Base-by-base conservation (phyloP, 2,113 vertebrate genomes). In the Menidia beryllina region DNA sequence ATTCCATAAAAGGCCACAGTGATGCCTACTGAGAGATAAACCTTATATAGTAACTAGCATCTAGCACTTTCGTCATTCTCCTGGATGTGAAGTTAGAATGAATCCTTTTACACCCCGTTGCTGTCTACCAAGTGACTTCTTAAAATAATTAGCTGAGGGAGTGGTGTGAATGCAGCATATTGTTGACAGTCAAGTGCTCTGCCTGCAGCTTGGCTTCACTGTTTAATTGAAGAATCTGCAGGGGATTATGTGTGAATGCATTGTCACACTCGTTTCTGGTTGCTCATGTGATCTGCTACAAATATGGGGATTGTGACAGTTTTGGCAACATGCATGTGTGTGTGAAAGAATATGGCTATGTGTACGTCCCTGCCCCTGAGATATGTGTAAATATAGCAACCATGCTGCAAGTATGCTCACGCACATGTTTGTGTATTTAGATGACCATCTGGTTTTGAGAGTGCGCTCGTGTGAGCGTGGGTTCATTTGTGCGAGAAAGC, bases 371-470 rank as follows among this genome's bases (percentile, higher is more conserved):
- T 48, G 48, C 65, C 76, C 61, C 58, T 41, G 58, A 82, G 71
- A 72, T 72, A 69, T 66, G 75, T 77, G 51, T 83, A 88, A 84
- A 88, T 85, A 76, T 83, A 89, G 69, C 13, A 78, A 73, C 65
- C 36, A 21, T 34, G 54, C 59, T 72, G 59, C 70, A 43, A 45
- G 43, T 61, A 60, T 27, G 59, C 72, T 84, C 69, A 77, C 54
- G 66, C 69, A 70, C 74, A 71, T 64, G 65, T 70, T 84, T 64
- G 19, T 80, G 63, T 83, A 69, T 83, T 72, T 81, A 70, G 70
- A 77, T 13, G 69, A 68, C 86, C 86, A 86, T 88, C 79, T 86
- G 88, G 75, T 83, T 63, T 4, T 51, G 48, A 15, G 30, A 17
- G 26, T 27, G 26, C 12, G 36, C 47, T 23, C 45, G 52, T 69